Base-by-base conservation (phyloP, 2,888 invertebrate species). In the Mimachlamys varia region DNA sequence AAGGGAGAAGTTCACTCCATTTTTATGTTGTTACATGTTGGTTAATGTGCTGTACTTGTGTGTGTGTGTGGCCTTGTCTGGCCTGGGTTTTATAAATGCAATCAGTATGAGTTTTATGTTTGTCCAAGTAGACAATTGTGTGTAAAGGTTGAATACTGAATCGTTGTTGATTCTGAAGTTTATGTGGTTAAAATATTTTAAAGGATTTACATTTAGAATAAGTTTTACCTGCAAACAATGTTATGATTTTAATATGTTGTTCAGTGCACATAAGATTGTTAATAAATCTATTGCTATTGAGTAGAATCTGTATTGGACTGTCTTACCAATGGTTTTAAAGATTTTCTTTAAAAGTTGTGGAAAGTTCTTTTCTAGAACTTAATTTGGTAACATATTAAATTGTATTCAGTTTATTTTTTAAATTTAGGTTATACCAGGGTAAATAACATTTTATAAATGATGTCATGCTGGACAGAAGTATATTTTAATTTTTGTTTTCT, bases 221-320 rank as follows among this genome's bases (percentile, higher is more conserved):
- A n/a, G 76, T 76, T 76, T 76, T 76, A 76, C 76, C 22, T 13
- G 33, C n/a, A n/a, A 62, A 62, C 44, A 44, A 44, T 44, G n/a
- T 62, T 62, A 62, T 1, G 44, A n/a, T 62, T 62, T 76, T 76
- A 53, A 53, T 53, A 76, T 76, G 27, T 76, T 76, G 33, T 76
- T 76, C 76, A 76, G 76, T 76, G 76, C 76, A 76, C 76, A 76
- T 27, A 76, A 15, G 27, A 76, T 76, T 27, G 27, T 76, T 76
- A 76, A 7, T 76, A 27, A 76, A 76, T 33, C 76, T 76, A 33
- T 62, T 27, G 33, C 1, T 27, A 33, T 76, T 22, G 22, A 58
- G 19, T 58, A 76, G 27, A 33, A 22, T 3, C 13, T 22, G 19
- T 27, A 12, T 76, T 76, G 27, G 12, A 33, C 13, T 27, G 12